Conservation (phyloP, 2,113 vertebrate species). For the Oryzias woworae region DNA sequence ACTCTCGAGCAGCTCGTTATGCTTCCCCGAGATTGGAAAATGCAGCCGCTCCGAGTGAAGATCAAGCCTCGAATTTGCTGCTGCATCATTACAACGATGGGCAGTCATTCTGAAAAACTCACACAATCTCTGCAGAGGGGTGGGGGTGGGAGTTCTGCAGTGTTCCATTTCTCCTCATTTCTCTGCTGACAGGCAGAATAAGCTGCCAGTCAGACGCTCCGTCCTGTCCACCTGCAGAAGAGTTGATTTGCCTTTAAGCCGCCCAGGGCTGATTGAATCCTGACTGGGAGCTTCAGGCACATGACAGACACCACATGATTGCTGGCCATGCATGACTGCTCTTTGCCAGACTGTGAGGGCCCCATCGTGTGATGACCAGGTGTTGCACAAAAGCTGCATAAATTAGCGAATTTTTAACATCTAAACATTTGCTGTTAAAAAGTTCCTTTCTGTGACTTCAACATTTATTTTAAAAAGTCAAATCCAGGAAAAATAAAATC, state of each 20-base stretch:
- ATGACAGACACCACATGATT: constrained; percentile 68
- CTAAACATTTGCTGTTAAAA: background rate
- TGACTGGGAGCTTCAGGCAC: constrained; percentile 58
- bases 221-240: constrained; percentile 59
- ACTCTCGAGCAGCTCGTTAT: constrained; percentile 10
- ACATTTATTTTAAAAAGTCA: background rate
- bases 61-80: constrained; percentile 4
- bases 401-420: background rate
- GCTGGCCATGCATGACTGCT: constrained; percentile 58
- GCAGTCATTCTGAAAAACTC: constrained; percentile 13
- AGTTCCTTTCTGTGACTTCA: background rate
- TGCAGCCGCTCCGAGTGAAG: background rate
- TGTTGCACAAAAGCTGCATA: constrained; percentile 19
- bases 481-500: too few species aligned
- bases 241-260: constrained; percentile 63
- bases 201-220: constrained; percentile 54
- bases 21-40: constrained; percentile 3
- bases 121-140: background rate
- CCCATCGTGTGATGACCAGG: constrained; percentile 33
- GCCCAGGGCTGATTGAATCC: constrained; percentile 62
- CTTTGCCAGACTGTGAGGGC: constrained; percentile 38
- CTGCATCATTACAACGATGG: constrained; percentile 5
- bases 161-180: constrained; percentile 48
- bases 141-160: constrained; percentile 22
- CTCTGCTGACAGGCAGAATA: constrained; percentile 61